Conservation (phyloP, 1,140 invertebrate species). For the Myzus persicae region DNA sequence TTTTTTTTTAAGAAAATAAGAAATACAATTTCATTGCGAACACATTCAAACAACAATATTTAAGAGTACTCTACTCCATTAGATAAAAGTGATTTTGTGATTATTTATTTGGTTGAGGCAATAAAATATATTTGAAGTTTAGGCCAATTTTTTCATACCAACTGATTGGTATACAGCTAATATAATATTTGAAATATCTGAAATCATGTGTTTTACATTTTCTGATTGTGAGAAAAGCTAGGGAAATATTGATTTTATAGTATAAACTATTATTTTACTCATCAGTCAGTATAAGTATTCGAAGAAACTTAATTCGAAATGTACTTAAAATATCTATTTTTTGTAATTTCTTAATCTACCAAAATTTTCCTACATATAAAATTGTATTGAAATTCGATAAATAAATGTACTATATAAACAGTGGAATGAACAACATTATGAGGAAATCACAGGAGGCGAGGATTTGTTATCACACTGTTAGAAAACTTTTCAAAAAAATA, state of each 20-base stretch:
- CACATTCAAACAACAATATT: not conserved
- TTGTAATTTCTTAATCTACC: not conserved
- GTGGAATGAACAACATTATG: not conserved
- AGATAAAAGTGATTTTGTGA: not conserved
- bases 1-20: not conserved
- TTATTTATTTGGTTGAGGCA: not conserved
- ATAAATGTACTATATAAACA: not conserved
- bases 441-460: too few relatives aligned
- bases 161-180: too few relatives aligned
- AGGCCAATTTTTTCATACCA: not conserved
- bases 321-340: not conserved
- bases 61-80: too few relatives aligned
- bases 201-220: too few relatives aligned
- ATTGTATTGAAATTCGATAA: not conserved
- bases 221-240: too few relatives aligned
- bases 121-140: not conserved
- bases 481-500: too few relatives aligned
- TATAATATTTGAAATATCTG: too few relatives aligned
- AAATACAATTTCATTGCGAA: not conserved
- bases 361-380: not conserved
- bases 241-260: too few relatives aligned
- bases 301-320: not conserved
- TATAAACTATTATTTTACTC: not conserved
- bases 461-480: too few relatives aligned
- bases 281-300: not conserved